Conservation (phyloP, 2,113 vertebrate species). For the Ciconia maguari region DNA sequence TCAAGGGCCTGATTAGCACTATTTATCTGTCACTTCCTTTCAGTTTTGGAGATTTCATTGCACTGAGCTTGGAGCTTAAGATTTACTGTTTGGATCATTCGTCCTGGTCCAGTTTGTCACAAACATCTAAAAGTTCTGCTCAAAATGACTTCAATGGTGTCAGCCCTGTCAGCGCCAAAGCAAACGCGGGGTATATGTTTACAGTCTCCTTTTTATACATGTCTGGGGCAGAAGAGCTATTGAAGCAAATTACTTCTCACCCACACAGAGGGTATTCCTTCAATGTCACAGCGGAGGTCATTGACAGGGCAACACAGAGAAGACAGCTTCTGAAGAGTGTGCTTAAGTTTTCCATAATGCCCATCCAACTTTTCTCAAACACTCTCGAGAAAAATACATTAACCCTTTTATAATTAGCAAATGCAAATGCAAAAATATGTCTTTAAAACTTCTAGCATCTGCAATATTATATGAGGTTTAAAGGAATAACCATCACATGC, state of each 20-base stretch:
- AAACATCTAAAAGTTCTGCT: conserved; percentile 56
- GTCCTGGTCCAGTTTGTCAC: conserved; percentile 33
- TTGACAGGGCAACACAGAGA: conserved; percentile 55
- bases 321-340: conserved; percentile 4
- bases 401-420: background rate
- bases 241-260: conserved; percentile 71
- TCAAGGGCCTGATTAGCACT: background rate
- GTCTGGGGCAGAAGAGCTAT: conserved; percentile 68
- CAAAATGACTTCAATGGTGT: conserved; percentile 62
- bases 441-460: background rate
- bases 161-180: conserved; percentile 65
- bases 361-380: conserved; percentile 25
- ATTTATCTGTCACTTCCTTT: conserved; percentile 11
- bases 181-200: conserved; percentile 68
- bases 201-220: conserved; percentile 69
- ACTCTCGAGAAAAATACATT: background rate
- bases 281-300: conserved; percentile 73
- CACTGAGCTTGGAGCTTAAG: background rate
- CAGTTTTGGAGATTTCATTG: conserved; percentile 11
- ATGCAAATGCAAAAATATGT: background rate
- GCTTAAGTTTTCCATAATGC: conserved; percentile 19
- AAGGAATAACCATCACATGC: background rate
- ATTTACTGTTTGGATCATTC: background rate
- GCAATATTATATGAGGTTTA: background rate
- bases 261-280: conserved; percentile 64